Conservation (phyloP, 2,113 vertebrate species). For the Sarotherodon lohbergeri region DNA sequence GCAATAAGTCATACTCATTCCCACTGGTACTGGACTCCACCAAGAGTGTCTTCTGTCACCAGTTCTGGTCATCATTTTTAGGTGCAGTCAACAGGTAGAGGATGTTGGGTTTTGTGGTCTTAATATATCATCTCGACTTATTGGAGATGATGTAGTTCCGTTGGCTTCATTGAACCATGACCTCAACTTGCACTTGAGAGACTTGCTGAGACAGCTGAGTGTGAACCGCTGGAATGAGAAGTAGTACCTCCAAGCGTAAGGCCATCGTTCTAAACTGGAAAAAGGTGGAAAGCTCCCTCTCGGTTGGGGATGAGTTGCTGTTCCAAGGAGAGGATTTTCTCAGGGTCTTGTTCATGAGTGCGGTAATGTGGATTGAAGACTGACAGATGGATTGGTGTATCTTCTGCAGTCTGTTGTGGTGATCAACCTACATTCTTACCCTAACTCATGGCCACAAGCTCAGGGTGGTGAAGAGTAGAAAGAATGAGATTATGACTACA, state of each 20-base stretch:
- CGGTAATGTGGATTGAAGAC: neutral
- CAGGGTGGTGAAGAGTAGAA: neutral
- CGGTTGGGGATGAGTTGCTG: neutral
- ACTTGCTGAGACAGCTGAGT: neutral
- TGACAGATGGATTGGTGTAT: neutral
- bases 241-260: neutral
- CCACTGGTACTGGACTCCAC: neutral
- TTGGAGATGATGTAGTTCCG: neutral
- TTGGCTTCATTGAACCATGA: neutral
- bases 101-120: neutral
- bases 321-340: neutral
- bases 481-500: neutral
- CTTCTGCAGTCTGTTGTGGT: neutral
- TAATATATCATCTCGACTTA: neutral
- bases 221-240: neutral
- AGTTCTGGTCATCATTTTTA: neutral
- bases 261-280: neutral
- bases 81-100: neutral
- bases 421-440: neutral
- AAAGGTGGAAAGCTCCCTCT: neutral
- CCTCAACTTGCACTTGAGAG: neutral
- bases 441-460: neutral
- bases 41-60: neutral
- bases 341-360: neutral
- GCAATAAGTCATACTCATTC: neutral